Percentiles rank a stretch among this genome's conserved stretches.
These are phyloP conservation scores for Agrotis segetum DNA, from an alignment of 2,888 invertebrate genomes.

Conservation along the genomic window DNA sequence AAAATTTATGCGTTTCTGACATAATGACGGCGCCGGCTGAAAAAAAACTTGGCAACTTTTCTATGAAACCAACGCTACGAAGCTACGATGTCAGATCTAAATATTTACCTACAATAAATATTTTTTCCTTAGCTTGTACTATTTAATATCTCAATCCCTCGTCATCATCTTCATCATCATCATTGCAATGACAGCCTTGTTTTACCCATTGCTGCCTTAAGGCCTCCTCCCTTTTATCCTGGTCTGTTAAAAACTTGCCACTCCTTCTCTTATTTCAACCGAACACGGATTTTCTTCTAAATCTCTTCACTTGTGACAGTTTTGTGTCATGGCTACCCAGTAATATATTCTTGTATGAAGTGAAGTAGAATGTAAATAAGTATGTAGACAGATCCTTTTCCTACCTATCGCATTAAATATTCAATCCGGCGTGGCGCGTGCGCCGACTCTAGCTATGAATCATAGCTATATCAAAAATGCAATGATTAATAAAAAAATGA, in stretches of 20 bases:
- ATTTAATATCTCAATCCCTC: too few relatives aligned
- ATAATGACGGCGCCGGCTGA: background rate
- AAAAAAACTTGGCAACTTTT: conserved; percentile 5
- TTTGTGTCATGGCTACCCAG: too few relatives aligned
- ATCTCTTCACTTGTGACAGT: too few relatives aligned
- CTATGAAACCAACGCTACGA: background rate
- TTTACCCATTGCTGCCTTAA: too few relatives aligned
- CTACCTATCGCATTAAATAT: conserved; percentile 8
- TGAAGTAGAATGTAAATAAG: conserved; percentile 1
- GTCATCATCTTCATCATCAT: too few relatives aligned
- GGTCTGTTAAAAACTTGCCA: too few relatives aligned
- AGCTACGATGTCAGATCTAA: background rate
- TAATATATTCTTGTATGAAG: too few relatives aligned
- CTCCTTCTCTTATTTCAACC: too few relatives aligned
- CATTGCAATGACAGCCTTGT: too few relatives aligned
- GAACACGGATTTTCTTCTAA: too few relatives aligned
- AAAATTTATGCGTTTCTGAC: conserved; percentile 6
- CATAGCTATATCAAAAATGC: conserved; percentile 3
- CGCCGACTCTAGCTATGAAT: conserved; percentile 10
- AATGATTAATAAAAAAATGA: background rate
- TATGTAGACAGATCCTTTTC: conserved; percentile 2
- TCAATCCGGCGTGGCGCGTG: conserved; percentile 27
- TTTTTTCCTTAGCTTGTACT: too few relatives aligned
- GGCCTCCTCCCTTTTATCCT: too few relatives aligned
- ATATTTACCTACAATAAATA: background rate